phyloP scores from a whole-genome alignment of 2,797 vertebrate genomes.

The Danio tinwini region DNA sequence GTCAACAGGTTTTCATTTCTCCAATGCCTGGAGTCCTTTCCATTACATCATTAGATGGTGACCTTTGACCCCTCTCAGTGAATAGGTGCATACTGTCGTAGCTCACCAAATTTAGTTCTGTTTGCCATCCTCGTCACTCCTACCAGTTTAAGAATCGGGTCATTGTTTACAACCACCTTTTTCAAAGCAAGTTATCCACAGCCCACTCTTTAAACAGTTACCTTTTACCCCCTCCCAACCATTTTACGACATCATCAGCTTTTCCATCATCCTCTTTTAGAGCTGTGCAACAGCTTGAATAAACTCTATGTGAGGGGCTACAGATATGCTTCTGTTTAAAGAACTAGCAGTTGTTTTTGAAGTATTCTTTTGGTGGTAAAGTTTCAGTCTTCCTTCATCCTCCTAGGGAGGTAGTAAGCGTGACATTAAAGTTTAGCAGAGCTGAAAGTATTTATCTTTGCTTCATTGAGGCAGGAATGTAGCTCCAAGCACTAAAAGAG shows the following conservation, averaged over 20 bases:
- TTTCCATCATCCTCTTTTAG: conserved; percentile 10
- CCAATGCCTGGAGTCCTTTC: conserved; percentile 56
- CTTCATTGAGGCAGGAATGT: conserved; percentile 60
- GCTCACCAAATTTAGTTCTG: conserved; percentile 26
- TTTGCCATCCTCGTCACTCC: conserved; percentile 4
- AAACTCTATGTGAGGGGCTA: conserved; percentile 36
- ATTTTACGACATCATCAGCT: conserved; percentile 23
- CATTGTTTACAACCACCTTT: conserved; percentile 19
- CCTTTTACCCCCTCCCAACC: conserved; percentile 17
- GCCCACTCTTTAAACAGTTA: conserved; percentile 11
- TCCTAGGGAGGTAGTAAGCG: conserved; percentile 53
- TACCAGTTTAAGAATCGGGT: conserved; percentile 12
- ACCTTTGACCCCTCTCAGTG: conserved; percentile 55
- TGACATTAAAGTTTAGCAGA: conserved; percentile 69
- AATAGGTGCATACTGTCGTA: conserved; percentile 18
- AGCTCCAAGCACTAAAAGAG: conserved; percentile 36
- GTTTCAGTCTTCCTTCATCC: conserved; percentile 52
- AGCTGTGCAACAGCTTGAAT: conserved; percentile 22
- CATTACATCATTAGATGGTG: conserved; percentile 59
- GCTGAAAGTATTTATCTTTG: conserved; percentile 66
- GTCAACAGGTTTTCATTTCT: conserved; percentile 57
- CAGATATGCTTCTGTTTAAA: conserved; percentile 26
- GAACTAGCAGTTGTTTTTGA: conserved; percentile 38
- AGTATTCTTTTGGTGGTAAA: conserved; percentile 52
- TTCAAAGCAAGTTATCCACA: not conserved